Conservation (phyloP, 2,113 vertebrate genomes). For the Plotosus lineatus region DNA sequence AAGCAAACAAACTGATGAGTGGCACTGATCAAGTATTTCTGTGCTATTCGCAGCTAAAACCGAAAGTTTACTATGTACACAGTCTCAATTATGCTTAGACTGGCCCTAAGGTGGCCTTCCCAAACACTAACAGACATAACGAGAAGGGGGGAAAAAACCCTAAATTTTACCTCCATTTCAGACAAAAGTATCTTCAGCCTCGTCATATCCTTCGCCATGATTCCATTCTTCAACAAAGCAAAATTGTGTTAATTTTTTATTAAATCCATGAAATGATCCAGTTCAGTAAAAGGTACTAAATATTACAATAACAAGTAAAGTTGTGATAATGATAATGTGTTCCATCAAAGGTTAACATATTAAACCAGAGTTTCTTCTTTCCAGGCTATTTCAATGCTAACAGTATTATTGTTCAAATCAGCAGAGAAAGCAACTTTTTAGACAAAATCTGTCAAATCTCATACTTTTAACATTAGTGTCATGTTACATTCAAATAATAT, state of each 20-base stretch:
- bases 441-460: too few relatives aligned
- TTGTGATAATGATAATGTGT: too few relatives aligned
- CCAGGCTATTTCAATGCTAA: too few relatives aligned
- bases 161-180: slow-evolving; percentile 87
- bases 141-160: background rate
- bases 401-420: too few relatives aligned
- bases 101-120: background rate
- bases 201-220: slow-evolving; percentile 94
- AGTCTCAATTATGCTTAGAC: slow-evolving; percentile 7
- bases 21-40: too few relatives aligned
- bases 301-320: background rate
- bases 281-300: background rate
- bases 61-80: background rate
- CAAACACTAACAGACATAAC: background rate
- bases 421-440: too few relatives aligned
- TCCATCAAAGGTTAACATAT: too few relatives aligned
- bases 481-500: too few relatives aligned
- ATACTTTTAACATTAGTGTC: too few relatives aligned
- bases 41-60: background rate
- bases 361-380: too few relatives aligned
- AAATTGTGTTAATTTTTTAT: background rate
- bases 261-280: background rate
- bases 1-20: background rate
- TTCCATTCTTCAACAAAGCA: slow-evolving; percentile 83
- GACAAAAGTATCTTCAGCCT: slow-evolving; percentile 92